Evolutionary conservation across 2,888 invertebrate genomes (phyloP).

Genomic region (Zeuzera pyrina): DNA sequence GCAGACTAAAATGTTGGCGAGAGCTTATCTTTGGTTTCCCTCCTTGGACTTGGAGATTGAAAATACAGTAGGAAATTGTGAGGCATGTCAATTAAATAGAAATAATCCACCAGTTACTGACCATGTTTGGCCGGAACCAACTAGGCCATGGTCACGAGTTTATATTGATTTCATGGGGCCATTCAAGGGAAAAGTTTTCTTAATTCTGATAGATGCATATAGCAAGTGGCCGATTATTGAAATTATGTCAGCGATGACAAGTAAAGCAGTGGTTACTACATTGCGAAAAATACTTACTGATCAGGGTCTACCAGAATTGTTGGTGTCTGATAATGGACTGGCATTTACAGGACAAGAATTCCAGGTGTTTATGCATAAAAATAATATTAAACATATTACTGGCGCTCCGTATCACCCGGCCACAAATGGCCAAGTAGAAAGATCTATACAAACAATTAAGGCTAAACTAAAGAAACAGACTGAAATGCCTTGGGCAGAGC

Average conservation of each 20-base stretch:
- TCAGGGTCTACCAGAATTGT: conserved; percentile 8
- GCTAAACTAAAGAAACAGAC: conserved; percentile 5
- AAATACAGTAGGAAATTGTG: not conserved
- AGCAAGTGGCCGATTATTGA: conserved; percentile 7
- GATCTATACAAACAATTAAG: conserved; percentile 7
- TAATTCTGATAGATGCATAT: conserved; percentile 8
- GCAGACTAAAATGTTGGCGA: not conserved
- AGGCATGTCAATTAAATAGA: not conserved
- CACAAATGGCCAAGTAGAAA: conserved; percentile 9
- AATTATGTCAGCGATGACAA: conserved; percentile 3
- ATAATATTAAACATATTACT: conserved; percentile 7
- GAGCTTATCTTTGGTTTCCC: not conserved
- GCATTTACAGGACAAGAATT: conserved; percentile 10
- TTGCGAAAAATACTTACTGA: conserved; percentile 9
- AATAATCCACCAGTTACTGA: not conserved
- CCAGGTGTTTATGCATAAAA: conserved; percentile 6
- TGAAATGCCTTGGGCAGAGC: conserved; percentile 5
- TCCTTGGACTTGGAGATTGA: not conserved
- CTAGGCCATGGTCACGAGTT: conserved; percentile 7
- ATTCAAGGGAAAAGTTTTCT: conserved; percentile 7
- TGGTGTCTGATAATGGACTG: conserved; percentile 11
- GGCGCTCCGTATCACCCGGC: conserved; percentile 10
- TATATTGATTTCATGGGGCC: conserved; percentile 11
- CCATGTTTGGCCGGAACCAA: not conserved
- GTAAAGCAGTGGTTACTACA: conserved; percentile 2